phyloP scores from a whole-genome alignment of 1,140 invertebrate species.

The Cyclargus thomasi region DNA sequence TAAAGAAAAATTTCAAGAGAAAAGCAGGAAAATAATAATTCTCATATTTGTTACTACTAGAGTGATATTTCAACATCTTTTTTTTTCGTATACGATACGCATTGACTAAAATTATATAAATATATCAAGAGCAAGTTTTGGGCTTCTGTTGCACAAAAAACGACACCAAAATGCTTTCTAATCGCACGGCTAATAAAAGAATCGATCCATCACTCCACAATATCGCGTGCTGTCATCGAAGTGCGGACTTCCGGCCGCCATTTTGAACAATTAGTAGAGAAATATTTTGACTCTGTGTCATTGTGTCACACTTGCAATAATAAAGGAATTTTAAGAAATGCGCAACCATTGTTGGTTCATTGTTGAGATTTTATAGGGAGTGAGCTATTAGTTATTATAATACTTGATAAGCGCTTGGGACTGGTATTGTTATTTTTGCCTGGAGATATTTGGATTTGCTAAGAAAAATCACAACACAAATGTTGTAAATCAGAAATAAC shows the following conservation, averaged over 20 bases:
- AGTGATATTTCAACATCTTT: too few relatives aligned
- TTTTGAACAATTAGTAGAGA: conserved; percentile 47
- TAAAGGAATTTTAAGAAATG: conserved; percentile 46
- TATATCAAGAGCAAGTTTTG: not conserved
- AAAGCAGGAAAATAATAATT: too few relatives aligned
- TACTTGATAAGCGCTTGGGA: not conserved
- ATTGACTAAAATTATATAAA: not conserved
- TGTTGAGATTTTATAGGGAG: conserved; percentile 33
- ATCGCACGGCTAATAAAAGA: not conserved
- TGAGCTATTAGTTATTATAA: conserved; percentile 20
- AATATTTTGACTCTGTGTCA: conserved; percentile 58
- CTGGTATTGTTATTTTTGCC: not conserved
- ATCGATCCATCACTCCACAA: conserved; percentile 40
- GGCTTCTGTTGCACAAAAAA: not conserved
- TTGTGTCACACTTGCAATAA: conserved; percentile 50
- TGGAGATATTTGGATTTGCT: too few relatives aligned
- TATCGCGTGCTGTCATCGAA: conserved; percentile 30
- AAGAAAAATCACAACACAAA: too few relatives aligned
- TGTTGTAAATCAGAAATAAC: too few relatives aligned
- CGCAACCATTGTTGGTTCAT: conserved; percentile 26
- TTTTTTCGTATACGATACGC: not conserved
- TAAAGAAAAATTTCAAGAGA: too few relatives aligned
- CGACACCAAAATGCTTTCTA: not conserved
- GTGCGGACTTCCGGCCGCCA: conserved; percentile 41
- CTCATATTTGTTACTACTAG: too few relatives aligned